phyloP scores from a whole-genome alignment of 53 echinoderm and acorn worm genomes.

The Paelopatides confundens region DNA sequence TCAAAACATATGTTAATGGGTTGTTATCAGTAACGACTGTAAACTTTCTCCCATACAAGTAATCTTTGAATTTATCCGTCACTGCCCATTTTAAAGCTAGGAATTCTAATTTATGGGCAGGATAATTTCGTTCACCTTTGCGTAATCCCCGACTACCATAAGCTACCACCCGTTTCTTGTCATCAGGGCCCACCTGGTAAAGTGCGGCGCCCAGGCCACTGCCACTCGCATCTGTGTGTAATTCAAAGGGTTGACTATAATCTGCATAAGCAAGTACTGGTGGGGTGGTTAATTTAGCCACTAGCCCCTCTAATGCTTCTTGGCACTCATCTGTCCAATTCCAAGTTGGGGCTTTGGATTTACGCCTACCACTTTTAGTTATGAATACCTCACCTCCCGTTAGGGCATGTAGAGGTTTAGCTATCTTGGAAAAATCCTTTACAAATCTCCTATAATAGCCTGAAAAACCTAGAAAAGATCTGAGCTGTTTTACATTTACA shows the following conservation, averaged over 20 bases:
- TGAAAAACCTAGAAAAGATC: slow-evolving; percentile 18
- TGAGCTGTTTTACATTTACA: neutral
- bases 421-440: neutral
- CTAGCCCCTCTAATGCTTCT: neutral
- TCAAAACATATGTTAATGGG: slow-evolving; percentile 33
- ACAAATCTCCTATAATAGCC: slow-evolving; percentile 30
- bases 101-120: slow-evolving; percentile 21
- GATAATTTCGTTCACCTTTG: slow-evolving; percentile 28
- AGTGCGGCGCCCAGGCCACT: slow-evolving; percentile 50
- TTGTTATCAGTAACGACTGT: slow-evolving; percentile 31
- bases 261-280: slow-evolving; percentile 53
- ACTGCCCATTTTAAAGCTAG: too few relatives aligned
- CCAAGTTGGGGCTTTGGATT: neutral
- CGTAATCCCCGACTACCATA: slow-evolving; percentile 43
- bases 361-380: neutral
- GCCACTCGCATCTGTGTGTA: slow-evolving; percentile 58
- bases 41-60: slow-evolving; percentile 35
- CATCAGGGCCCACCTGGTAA: slow-evolving; percentile 14
- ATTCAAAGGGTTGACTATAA: too few relatives aligned
- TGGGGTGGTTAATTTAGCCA: slow-evolving; percentile 14
- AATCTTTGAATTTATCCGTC: slow-evolving; percentile 41
- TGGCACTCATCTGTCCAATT: slow-evolving; percentile 17
- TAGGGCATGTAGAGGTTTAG: neutral
- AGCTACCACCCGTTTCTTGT: slow-evolving; percentile 34
- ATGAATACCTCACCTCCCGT: neutral